Evolutionary conservation across 2,797 vertebrate species (phyloP).

Genomic region (Myotis vivesi): DNA sequence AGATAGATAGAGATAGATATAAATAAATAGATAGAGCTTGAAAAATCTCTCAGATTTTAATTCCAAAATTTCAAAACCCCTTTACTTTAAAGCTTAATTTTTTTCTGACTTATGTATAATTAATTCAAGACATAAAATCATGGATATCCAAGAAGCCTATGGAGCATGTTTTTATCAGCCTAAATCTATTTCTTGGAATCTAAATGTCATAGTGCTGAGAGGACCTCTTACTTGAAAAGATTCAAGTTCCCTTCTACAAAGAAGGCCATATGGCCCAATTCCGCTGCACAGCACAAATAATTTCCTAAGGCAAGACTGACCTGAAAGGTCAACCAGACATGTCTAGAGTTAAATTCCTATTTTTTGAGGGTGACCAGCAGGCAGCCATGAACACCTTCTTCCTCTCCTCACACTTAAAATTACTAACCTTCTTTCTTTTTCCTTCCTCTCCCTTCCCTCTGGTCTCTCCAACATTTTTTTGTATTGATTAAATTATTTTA

Average conservation of each 20-base stretch:
- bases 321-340: slow-evolving; percentile 46
- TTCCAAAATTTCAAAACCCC: slow-evolving; percentile 48
- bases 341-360: neutral
- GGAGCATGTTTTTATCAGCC: slow-evolving; percentile 48
- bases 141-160: slow-evolving; percentile 57
- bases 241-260: slow-evolving; percentile 65
- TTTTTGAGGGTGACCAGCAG: neutral
- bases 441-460: neutral
- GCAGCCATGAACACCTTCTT: neutral
- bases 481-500: neutral
- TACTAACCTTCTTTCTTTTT: neutral
- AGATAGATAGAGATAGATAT: neutral
- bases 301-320: slow-evolving; percentile 45
- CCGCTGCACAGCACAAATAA: slow-evolving; percentile 60
- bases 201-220: slow-evolving; percentile 59
- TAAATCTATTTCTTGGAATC: slow-evolving; percentile 68
- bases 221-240: slow-evolving; percentile 69
- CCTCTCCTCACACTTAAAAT: neutral
- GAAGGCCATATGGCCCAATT: slow-evolving; percentile 62
- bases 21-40: neutral
- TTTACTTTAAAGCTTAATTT: slow-evolving; percentile 60
- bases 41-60: slow-evolving; percentile 37
- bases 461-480: neutral
- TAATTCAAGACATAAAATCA: slow-evolving; percentile 63
- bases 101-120: slow-evolving; percentile 28